Evolutionary conservation across 1,140 invertebrate species (phyloP).

Genomic region (Lordiphosa clarofinis): DNA sequence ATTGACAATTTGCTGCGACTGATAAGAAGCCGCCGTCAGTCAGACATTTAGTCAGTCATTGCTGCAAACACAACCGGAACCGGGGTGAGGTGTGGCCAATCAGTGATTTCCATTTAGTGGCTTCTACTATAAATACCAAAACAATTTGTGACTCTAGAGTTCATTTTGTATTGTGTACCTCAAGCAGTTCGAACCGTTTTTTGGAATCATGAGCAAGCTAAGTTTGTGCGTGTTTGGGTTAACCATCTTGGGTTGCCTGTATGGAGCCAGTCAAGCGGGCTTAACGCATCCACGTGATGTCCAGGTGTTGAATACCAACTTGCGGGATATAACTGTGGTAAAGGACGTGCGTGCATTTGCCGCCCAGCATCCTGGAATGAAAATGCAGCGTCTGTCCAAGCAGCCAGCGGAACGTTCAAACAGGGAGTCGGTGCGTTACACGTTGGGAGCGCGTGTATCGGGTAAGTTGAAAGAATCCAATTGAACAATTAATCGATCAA

Average conservation of each 20-base stretch:
- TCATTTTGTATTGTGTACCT: constrained; percentile 45
- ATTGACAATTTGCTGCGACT: constrained; percentile 50
- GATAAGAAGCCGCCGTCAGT: constrained; percentile 1
- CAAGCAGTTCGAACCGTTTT: constrained; percentile 11
- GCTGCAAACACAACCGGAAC: constrained; percentile 14
- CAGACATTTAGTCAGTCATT: neutral
- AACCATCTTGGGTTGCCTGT: constrained; percentile 49
- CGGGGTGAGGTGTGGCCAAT: constrained; percentile 20
- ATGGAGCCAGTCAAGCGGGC: constrained; percentile 29
- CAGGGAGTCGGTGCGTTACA: constrained; percentile 46
- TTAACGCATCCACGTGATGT: neutral
- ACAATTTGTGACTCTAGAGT: constrained; percentile 15
- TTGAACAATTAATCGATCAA: too few relatives aligned
- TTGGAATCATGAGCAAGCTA: constrained; percentile 48
- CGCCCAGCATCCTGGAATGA: constrained; percentile 51
- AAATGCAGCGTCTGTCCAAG: constrained; percentile 38
- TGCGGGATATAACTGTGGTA: constrained; percentile 44
- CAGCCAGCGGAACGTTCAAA: constrained; percentile 12
- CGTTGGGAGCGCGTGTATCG: constrained; percentile 48
- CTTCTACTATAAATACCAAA: constrained; percentile 52
- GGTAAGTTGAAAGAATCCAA: constrained; percentile 32
- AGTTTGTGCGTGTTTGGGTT: constrained; percentile 40
- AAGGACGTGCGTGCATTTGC: constrained; percentile 54
- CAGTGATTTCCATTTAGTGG: constrained; percentile 32
- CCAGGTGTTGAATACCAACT: constrained; percentile 8